Base-by-base conservation (phyloP, 2,888 invertebrate species). In the Cheilosia vernalis region DNA sequence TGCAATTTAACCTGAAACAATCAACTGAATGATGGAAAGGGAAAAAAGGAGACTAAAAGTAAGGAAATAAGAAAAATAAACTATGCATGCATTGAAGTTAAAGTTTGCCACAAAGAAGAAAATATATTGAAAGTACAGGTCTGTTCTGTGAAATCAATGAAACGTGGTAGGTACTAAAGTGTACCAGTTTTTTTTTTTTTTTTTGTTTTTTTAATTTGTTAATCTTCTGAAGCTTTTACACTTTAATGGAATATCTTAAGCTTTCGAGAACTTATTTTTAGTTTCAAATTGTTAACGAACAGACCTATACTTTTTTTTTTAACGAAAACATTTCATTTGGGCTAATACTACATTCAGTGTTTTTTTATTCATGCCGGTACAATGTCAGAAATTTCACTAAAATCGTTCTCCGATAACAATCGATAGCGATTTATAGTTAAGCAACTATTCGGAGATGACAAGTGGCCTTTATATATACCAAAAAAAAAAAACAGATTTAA, bases 361-460 rank as follows among this genome's bases (percentile, higher is more conserved):
- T 0, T 37, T 37, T 51, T 4, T 24, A 66, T 15, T 81, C 51
- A 81, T 58, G 49, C 56, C n/a, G 80, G 70, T 47, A 74, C 37
- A 6, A 67, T 33, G 63, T 85, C 85, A 7, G 85, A 81, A 1
- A 67, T 67, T 61, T 81, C 85, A 63, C 81, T 85, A 44, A 81
- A 72, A 77, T 85, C 85, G 51, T 85, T 81, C 51, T 85, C 85
- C 37, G 85, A 85, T 37, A 85, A 17, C 40, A 85, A 76, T 56
- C 72, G 76, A 67, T 85, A 85, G n/a, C 77, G 85, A 72, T 85
- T 85, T 24, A 85, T 61, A n/a, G 81, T 77, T 51, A 85, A 67
- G 53, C 85, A 85, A 77, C 85, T 85, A 72, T 51, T 81, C 47
- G 85, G 81, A 10, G 81, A 81, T 72, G 85, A 81, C 76, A 85